A percentile compares a stretch with the other conserved stretches of the same genome.
These are phyloP conservation scores for Ommatoiulus sabulosus DNA, from an alignment of 2,888 invertebrate species.

Conservation along the genomic window DNA sequence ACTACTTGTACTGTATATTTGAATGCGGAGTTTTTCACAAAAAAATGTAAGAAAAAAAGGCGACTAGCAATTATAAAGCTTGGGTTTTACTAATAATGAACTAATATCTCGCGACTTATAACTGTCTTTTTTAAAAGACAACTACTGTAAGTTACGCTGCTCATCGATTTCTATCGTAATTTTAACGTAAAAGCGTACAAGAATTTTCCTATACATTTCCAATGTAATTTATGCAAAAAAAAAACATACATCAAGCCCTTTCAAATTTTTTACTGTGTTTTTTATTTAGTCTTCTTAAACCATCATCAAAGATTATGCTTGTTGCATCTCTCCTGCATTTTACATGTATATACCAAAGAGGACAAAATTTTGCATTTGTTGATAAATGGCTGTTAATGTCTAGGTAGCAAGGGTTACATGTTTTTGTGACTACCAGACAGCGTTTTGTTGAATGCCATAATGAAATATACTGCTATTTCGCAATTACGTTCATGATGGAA, in stretches of 20 bases:
- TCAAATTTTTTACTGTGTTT: neutral
- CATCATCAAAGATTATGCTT: neutral
- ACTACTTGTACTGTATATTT: neutral
- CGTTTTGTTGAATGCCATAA: neutral
- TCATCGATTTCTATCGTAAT: neutral
- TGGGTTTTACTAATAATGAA: neutral
- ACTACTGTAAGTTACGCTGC: neutral
- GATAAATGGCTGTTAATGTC: neutral
- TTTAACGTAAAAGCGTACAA: neutral
- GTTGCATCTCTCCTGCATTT: neutral
- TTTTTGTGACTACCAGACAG: neutral
- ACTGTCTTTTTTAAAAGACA: slow-evolving; percentile 28
- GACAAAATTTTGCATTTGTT: neutral
- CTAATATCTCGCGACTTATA: neutral
- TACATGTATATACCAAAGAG: neutral
- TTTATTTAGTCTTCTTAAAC: neutral
- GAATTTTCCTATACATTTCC: neutral
- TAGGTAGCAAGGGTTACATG: neutral
- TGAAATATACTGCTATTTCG: too few relatives aligned
- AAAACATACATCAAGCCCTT: neutral
- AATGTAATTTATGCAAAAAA: neutral
- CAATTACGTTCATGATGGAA: too few relatives aligned
- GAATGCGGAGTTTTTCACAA: neutral
- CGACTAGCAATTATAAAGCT: neutral
- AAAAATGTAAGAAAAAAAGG: neutral